phyloP scores from a whole-genome alignment of 2,888 invertebrate genomes.

The Keiferia lycopersicella region DNA sequence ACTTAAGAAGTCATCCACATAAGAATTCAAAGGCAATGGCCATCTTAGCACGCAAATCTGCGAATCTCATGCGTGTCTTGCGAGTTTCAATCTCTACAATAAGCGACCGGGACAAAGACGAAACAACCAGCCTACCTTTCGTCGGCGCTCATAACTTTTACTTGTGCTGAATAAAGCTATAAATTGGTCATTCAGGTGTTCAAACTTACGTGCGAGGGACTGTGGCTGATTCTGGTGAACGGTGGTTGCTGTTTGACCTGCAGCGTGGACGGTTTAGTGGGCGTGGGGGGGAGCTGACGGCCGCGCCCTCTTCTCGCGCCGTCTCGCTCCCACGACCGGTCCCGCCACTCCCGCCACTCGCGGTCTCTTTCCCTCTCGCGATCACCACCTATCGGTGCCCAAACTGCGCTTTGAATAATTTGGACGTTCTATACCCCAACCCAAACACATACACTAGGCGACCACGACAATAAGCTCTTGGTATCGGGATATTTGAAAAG shows the following conservation, averaged over 20 bases:
- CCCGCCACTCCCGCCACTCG: constrained; percentile 80
- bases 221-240: constrained; percentile 96
- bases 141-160: too few species aligned
- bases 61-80: too few species aligned
- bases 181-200: background rate
- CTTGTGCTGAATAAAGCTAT: too few species aligned
- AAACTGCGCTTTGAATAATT: constrained; percentile 77
- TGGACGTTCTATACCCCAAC: constrained; percentile 53
- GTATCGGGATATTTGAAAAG: constrained; percentile 43
- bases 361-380: constrained; percentile 69
- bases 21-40: too few species aligned
- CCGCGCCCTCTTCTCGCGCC: constrained; percentile 85
- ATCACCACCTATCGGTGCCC: constrained; percentile 76
- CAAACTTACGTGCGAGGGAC: constrained; percentile 92
- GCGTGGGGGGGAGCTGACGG: constrained; percentile 92
- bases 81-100: too few species aligned
- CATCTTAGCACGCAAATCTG: too few species aligned
- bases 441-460: constrained; percentile 26
- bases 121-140: too few species aligned
- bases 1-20: background rate
- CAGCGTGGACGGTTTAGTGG: constrained; percentile 96
- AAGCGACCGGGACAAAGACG: too few species aligned
- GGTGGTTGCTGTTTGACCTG: constrained; percentile 92
- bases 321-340: constrained; percentile 83
- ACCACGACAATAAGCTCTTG: constrained; percentile 21